Percentiles rank a stretch among this genome's conserved stretches.
Conservation (phyloP, 2,888 invertebrate species). For the Diachrysia chrysitis region DNA sequence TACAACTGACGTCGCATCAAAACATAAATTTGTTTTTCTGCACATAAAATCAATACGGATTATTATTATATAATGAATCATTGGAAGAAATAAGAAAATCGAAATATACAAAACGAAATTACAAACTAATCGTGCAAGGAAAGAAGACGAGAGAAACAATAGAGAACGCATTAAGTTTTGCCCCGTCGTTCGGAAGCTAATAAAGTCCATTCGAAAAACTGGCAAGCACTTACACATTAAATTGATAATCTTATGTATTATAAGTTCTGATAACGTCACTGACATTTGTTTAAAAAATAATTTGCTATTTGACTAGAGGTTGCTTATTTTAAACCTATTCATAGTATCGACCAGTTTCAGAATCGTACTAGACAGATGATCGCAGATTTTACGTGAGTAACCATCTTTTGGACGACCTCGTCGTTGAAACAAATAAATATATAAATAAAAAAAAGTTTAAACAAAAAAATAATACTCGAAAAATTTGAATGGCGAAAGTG, state of each 20-base stretch:
- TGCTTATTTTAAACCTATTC: conserved; percentile 68
- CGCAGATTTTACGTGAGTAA: conserved; percentile 46
- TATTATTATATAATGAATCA: conserved; percentile 63
- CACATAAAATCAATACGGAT: conserved; percentile 71
- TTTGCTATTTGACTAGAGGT: conserved; percentile 80
- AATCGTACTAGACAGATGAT: conserved; percentile 52
- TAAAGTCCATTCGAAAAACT: conserved; percentile 80
- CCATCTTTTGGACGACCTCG: conserved; percentile 39
- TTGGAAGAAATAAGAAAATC: conserved; percentile 71
- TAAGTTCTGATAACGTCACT: conserved; percentile 86
- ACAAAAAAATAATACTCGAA: conserved; percentile 72
- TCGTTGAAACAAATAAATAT: conserved; percentile 68
- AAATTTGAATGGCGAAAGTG: conserved; percentile 65
- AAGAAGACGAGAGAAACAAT: conserved; percentile 70
- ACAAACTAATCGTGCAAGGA: conserved; percentile 71
- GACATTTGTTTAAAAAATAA: conserved; percentile 82
- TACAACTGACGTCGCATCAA: conserved; percentile 69
- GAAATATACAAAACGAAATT: conserved; percentile 73
- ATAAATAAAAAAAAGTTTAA: conserved; percentile 71
- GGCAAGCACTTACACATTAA: conserved; percentile 85
- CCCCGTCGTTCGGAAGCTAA: conserved; percentile 65
- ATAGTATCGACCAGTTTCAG: conserved; percentile 57
- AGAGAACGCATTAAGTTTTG: conserved; percentile 57
- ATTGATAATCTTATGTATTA: conserved; percentile 83
- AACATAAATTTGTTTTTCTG: conserved; percentile 82